Base-by-base conservation (phyloP, 2,888 invertebrate genomes). In the Gryllus longicercus region DNA sequence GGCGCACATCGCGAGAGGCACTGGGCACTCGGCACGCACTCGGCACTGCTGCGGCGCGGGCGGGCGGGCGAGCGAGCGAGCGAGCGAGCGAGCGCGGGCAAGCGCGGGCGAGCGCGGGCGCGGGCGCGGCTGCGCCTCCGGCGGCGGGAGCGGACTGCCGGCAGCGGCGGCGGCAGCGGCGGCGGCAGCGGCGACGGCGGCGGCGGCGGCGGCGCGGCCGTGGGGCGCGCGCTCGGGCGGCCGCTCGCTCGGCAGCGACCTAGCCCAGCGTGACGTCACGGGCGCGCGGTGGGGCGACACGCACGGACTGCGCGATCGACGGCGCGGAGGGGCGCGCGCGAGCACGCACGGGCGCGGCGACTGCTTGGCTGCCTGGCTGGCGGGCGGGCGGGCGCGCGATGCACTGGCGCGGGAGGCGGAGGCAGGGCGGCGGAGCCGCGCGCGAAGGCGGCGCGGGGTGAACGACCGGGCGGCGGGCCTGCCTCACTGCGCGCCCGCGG, bases 201-300 rank as follows among this genome's bases (percentile, higher is more conserved):
- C 10, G 63, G 63, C 2, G 18, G 63, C 16, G 2, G 10, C 18
- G 63, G 5, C 5, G 51, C 2, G 18, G 63, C 74, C 38, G 38
- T 38, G 38, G 38, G 25, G 74, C 49, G 79, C 25, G 75, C 38
- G 38, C 51, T 80, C 77, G 50, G 50, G 49, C 10, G 51, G 79
- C 51, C 63, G 50, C 8, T 10, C 23, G 75, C 63, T 25, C 11
- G 75, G 23, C 51, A 21, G 11, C 74, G 50, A 3, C 23, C 79
- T 78, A 11, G 50, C 79, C 80, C 77, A 18, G 51, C 49, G 23
- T 82, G 82, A 78, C 82, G 76, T 38, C 76, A 78, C 50, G 79
- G 12, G 76, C 81, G 83, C 51, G 83, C 82, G 74, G 83, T 74
- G 81, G 78, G 10, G 63, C 80, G 78, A 74, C 51, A 23, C 51